Base-by-base conservation (phyloP, 2,797 vertebrate genomes). In the Meda fulgida region DNA sequence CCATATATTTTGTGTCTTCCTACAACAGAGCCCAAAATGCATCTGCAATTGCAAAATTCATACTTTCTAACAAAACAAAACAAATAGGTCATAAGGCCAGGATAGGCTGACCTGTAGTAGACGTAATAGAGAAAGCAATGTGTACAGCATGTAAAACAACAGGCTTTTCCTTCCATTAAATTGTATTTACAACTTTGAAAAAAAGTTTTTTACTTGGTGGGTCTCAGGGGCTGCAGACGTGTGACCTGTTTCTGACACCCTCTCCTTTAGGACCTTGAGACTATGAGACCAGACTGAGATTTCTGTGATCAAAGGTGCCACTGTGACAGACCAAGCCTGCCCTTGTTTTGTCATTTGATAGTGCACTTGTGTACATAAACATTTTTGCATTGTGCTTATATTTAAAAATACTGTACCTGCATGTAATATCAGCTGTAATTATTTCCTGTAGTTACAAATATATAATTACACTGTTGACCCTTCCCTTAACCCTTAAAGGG, bases 1-100 rank as follows among this genome's bases (percentile, higher is more conserved):
- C 83, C 65, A 21, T 82, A 81, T 85, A 65, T 86, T 85, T 85
- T 66, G 85, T 79, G 80, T 38, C 73, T 82, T 82, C 78, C 58
- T 75, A 69, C 53, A 38, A 48, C 26, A 43, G 19, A 21, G 67
- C 16, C 72, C 81, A 84, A 86, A 86, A 81, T 72, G 82, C 76
- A 69, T 60, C 55, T 60, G 48, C 11, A 43, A 43, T 81, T 88
- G 73, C 48, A 82, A 84, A 84, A 34, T 78, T 2, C 34, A 76
- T n/a, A 31, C 31, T 66, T 69, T 16, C 5, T 13, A 75, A 53
- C n/a, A 48, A 46, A 63, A 43, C 0, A 1, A 43, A 43, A 43
- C 10, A 43, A 65, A 78, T 14, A 51, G 31, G 19, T 36, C 7
- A 78, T 10, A 1, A 78, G 23, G 66, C 9, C 23, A 29, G 9